A percentile compares a stretch with the other conserved stretches of the same genome.
These are phyloP conservation scores for Corythoichthys intestinalis DNA, from an alignment of 2,113 vertebrate genomes.

Conservation along the genomic window DNA sequence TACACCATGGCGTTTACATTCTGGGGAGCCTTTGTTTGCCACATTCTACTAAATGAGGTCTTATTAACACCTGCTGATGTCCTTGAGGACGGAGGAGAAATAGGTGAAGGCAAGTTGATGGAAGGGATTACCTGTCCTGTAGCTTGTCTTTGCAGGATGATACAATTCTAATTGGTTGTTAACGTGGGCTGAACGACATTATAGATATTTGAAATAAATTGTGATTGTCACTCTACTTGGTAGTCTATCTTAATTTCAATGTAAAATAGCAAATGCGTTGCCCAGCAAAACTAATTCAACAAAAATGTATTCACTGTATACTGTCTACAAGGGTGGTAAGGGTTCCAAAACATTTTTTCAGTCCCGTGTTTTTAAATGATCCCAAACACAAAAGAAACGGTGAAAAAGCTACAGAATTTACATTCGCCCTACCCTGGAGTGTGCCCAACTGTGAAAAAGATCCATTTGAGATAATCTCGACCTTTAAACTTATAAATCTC, in stretches of 20 bases:
- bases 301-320: no score
- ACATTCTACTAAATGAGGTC: conserved; percentile 54
- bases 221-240: neutral
- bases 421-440: neutral
- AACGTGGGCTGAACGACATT: conserved; percentile 3
- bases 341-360: no score
- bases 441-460: neutral
- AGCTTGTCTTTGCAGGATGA: conserved; percentile 36
- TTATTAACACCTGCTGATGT: conserved; percentile 47
- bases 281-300: no score
- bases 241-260: neutral
- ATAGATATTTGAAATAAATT: neutral
- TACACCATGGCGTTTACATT: conserved; percentile 58
- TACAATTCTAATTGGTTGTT: conserved; percentile 38
- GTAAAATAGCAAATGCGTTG: neutral
- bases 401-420: neutral
- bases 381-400: neutral
- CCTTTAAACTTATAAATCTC: neutral
- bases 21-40: conserved; percentile 31
- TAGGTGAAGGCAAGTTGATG: conserved; percentile 37
- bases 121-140: conserved; percentile 30
- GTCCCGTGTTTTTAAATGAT: neutral
- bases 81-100: conserved; percentile 37
- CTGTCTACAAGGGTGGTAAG: no score
- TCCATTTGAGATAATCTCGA: neutral